Conservation (phyloP, 2,888 invertebrate species). For the Tiliacea aurago region DNA sequence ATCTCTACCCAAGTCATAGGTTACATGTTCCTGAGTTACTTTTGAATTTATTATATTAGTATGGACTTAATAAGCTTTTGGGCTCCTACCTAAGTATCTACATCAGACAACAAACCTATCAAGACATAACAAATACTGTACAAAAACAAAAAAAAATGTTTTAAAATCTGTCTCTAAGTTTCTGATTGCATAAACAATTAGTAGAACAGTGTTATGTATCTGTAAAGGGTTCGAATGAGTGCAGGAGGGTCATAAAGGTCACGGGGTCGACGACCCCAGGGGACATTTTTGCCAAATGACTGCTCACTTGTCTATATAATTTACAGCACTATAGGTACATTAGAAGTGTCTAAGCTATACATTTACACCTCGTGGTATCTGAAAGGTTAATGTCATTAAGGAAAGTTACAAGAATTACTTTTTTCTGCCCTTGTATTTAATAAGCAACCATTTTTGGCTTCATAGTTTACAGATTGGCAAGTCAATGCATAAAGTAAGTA, state of each 20-base stretch:
- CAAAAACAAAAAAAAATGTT: not conserved
- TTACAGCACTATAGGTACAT: slow-evolving; percentile 28
- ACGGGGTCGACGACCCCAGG: slow-evolving; percentile 66
- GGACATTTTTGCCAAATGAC: slow-evolving; percentile 68
- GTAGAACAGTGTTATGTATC: slow-evolving; percentile 26
- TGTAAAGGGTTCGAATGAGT: slow-evolving; percentile 58
- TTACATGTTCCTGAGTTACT: too few species aligned
- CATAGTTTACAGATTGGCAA: too few species aligned
- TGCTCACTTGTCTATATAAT: slow-evolving; percentile 36
- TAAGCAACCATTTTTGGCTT: not conserved
- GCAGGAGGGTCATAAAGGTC: slow-evolving; percentile 70
- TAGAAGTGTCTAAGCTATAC: slow-evolving; percentile 12
- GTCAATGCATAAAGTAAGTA: not conserved
- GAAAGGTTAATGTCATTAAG: not conserved
- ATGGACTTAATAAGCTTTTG: not conserved
- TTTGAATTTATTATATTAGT: too few species aligned
- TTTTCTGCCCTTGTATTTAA: too few species aligned
- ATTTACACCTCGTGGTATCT: not conserved
- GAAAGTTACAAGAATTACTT: not conserved
- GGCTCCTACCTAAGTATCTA: not conserved
- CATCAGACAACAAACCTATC: not conserved
- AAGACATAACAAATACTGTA: not conserved
- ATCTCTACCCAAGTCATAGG: too few species aligned
- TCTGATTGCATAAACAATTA: slow-evolving; percentile 46
- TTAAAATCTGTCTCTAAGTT: slow-evolving; percentile 15